A percentile compares a stretch with the other conserved stretches of the same genome.
These are phyloP conservation scores for Casuarius casuarius DNA, from an alignment of 2,113 vertebrate genomes.

Conservation along the genomic window DNA sequence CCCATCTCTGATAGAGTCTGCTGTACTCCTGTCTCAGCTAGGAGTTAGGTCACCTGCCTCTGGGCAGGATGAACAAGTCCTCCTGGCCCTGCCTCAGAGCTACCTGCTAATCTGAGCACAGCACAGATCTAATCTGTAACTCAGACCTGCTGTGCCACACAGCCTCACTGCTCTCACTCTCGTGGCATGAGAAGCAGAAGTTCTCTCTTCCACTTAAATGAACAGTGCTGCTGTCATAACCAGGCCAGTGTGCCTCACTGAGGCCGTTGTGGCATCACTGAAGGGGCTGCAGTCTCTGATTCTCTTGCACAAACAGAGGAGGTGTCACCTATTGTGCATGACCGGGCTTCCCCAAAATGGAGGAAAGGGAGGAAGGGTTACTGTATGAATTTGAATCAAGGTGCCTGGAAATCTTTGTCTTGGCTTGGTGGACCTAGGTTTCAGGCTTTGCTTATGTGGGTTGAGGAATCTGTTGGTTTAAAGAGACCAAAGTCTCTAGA, in stretches of 20 bases:
- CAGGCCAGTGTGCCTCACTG: neutral
- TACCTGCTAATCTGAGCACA: neutral
- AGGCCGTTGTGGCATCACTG: neutral
- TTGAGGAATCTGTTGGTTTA: neutral
- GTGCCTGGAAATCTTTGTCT: neutral
- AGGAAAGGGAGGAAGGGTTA: neutral
- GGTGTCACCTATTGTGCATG: neutral
- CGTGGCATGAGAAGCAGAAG: no score
- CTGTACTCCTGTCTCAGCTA: no score
- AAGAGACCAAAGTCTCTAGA: neutral
- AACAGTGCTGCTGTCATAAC: neutral
- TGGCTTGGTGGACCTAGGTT: neutral
- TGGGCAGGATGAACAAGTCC: no score
- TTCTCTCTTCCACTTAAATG: neutral
- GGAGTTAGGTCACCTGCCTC: no score
- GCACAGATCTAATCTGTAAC: neutral
- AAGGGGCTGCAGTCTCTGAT: neutral
- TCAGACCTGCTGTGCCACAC: no score
- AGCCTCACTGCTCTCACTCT: no score
- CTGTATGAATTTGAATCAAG: neutral
- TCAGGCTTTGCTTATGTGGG: neutral
- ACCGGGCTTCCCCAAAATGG: neutral
- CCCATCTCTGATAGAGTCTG: no score
- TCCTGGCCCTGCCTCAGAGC: no score
- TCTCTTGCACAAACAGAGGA: neutral